A percentile compares a stretch with the other conserved stretches of the same genome.
These are phyloP conservation scores for Theodoxus fluviatilis DNA, from an alignment of 2,888 invertebrate genomes.

Conservation along the genomic window DNA sequence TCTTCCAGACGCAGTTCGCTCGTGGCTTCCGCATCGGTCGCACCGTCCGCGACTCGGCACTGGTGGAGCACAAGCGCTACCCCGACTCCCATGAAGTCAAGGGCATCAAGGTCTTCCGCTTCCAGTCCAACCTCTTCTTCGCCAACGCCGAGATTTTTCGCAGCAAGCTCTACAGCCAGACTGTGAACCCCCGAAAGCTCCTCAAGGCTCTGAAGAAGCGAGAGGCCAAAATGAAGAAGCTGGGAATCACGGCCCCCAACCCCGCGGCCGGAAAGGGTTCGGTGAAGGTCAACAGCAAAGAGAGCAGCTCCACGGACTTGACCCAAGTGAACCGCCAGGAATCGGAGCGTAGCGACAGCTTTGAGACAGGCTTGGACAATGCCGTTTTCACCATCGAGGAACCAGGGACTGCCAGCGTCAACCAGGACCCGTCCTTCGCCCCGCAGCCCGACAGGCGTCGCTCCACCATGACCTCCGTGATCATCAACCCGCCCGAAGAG, in stretches of 20 bases:
- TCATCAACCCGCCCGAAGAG: slow-evolving; percentile 27
- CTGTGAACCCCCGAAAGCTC: slow-evolving; percentile 50
- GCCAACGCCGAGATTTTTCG: slow-evolving; percentile 59
- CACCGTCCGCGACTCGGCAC: slow-evolving; percentile 41
- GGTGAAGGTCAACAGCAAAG: no score
- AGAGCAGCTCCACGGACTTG: no score
- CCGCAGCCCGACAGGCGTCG: no score
- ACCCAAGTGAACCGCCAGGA: no score
- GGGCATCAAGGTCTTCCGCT: slow-evolving; percentile 54
- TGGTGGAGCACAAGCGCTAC: slow-evolving; percentile 44
- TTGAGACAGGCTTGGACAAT: no score
- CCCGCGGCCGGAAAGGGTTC: no score
- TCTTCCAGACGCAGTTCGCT: slow-evolving; percentile 52
- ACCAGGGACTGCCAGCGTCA: no score
- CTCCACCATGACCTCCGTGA: slow-evolving; percentile 7
- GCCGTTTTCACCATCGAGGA: no score
- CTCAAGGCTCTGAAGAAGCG: slow-evolving; percentile 47
- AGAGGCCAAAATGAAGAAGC: slow-evolving; percentile 26
- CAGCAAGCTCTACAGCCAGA: slow-evolving; percentile 45
- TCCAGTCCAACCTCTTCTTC: slow-evolving; percentile 55
- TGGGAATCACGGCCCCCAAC: not conserved
- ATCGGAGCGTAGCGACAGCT: no score
- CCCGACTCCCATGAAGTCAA: slow-evolving; percentile 43
- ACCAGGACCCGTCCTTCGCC: no score
- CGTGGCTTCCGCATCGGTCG: slow-evolving; percentile 47